Conservation (phyloP, 2,113 vertebrate genomes). For the Myrmecobius fasciatus region DNA sequence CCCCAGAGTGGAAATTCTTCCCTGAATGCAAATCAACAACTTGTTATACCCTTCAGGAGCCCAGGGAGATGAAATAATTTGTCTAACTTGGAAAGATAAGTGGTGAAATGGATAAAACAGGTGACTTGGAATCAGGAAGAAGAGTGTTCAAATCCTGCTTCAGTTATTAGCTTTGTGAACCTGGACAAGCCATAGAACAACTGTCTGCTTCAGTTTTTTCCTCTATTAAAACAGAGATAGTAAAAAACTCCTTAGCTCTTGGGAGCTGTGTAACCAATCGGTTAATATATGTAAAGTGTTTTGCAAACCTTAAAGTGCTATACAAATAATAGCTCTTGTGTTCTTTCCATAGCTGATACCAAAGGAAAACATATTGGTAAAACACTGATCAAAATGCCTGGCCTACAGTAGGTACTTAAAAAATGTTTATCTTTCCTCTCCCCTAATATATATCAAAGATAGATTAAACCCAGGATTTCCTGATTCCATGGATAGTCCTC, state of each 20-base stretch:
- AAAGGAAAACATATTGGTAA: background rate
- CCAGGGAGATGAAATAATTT: background rate
- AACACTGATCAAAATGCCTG: background rate
- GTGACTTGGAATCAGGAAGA: background rate
- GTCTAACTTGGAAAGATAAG: background rate
- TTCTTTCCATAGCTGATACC: background rate
- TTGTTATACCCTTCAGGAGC: background rate
- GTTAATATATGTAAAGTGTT: background rate
- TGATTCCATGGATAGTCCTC: background rate
- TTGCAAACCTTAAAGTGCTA: background rate
- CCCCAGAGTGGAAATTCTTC: background rate
- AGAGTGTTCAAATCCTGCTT: background rate
- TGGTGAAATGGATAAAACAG: background rate
- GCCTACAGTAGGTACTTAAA: background rate
- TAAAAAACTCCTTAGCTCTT: background rate
- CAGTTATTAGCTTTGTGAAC: background rate
- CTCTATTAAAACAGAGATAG: background rate
- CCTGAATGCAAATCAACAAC: background rate
- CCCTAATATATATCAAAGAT: background rate
- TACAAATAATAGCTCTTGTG: background rate
- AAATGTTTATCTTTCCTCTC: background rate
- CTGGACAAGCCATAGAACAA: background rate
- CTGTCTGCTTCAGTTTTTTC: background rate
- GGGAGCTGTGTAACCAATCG: background rate
- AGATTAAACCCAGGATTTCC: background rate